phyloP scores from a whole-genome alignment of 2,888 invertebrate species.

The Adineta ricciae region DNA sequence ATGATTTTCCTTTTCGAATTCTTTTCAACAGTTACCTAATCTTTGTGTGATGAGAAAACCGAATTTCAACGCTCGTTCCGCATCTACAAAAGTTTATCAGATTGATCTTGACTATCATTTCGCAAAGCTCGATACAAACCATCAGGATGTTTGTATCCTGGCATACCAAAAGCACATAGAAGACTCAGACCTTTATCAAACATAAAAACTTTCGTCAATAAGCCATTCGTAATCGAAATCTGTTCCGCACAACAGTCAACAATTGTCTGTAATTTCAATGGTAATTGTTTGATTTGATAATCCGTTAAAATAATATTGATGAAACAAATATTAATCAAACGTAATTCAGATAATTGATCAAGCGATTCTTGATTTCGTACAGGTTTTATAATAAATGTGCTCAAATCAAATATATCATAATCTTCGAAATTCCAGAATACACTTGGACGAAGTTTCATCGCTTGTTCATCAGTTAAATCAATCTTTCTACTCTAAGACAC shows the following conservation, averaged over 20 bases:
- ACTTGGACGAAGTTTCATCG: background rate
- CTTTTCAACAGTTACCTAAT: background rate
- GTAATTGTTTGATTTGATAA: slow-evolving; percentile 34
- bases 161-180: slow-evolving; percentile 59
- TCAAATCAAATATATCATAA: background rate
- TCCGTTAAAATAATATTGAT: slow-evolving; percentile 53
- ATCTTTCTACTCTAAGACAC: background rate
- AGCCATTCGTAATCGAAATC: slow-evolving; percentile 27
- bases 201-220: slow-evolving; percentile 43
- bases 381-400: slow-evolving; percentile 22
- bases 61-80: slow-evolving; percentile 16
- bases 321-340: slow-evolving; percentile 59
- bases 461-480: background rate
- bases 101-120: slow-evolving; percentile 30
- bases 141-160: slow-evolving; percentile 57
- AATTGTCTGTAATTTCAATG: slow-evolving; percentile 38
- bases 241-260: slow-evolving; percentile 36
- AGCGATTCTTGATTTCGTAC: slow-evolving; percentile 52
- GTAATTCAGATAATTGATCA: slow-evolving; percentile 61
- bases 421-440: background rate
- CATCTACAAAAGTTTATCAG: background rate
- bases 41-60: slow-evolving; percentile 3
- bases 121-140: background rate
- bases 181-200: slow-evolving; percentile 57
- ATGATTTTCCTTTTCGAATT: no score